Evolutionary conservation across 2,888 invertebrate species (phyloP), one percentile per base, ranked within the genome.

Genomic region (Entomobrya multifasciata): DNA sequence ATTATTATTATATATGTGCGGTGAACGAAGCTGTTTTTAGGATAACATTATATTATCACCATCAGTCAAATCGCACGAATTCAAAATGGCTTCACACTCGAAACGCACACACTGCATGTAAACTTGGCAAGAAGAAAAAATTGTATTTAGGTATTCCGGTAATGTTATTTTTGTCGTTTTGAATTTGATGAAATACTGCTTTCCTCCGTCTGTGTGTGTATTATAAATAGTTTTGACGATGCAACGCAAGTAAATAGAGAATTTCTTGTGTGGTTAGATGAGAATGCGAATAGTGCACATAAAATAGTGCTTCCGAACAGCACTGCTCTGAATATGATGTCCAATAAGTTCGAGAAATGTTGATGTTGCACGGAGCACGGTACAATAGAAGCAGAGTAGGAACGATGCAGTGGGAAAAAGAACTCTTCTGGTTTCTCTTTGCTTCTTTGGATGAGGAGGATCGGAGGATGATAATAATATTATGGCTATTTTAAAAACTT

Each of bases 401-500:
- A 10, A 49, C 13, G n/a, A 25, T 11, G 11, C 2, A 17, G 10
- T 25, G 27, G 30, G n/a, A 60, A 60, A 27, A 27, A 60, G 25
- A 8, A 25, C 25, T 57, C 57, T 57, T n/a, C 47, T 47, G 47
- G 47, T 47, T n/a, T n/a, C 47, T n/a, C n/a, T n/a, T n/a, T n/a
- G n/a, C n/a, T n/a, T n/a, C n/a, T n/a, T n/a, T n/a, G n/a, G n/a
- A n/a, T 36, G 36, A 36, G 8, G 36, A 6, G 8, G 36, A 36
- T 36, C 5, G 15, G 52, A 52, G 17, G 62, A 62, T 36, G 62
- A 60, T 13, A 25, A 62, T 62, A 62, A 4, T 62, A 62, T 60
- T 20, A 22, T 49, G 80, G 80, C 67, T 80, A 80, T 80, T 80
- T 79, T 80, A 80, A 67, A 80, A 67, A 30, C 47, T 67, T 15